A percentile compares a stretch with the other conserved stretches of the same genome.
Conservation (phyloP, 2,888 invertebrate species). For the Rhopalosiphum nymphaeae region DNA sequence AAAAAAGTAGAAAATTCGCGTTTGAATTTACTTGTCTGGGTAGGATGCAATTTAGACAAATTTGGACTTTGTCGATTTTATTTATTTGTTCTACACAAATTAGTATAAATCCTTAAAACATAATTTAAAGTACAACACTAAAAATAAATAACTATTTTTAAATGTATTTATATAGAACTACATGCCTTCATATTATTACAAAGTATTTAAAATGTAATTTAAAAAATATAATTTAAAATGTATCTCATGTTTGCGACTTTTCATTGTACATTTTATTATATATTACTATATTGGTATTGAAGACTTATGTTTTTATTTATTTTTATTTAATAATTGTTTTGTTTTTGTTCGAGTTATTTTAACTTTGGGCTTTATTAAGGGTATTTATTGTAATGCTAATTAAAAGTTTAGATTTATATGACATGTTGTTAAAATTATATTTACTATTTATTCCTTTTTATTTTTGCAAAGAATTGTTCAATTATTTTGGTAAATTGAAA, state of each 20-base stretch:
- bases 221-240: conserved; percentile 33
- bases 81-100: conserved; percentile 51
- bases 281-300: conserved; percentile 49
- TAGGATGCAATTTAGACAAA: conserved; percentile 61
- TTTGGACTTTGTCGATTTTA: conserved; percentile 34
- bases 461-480: conserved; percentile 55
- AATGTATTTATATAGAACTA: conserved; percentile 17
- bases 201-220: neutral
- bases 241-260: conserved; percentile 46
- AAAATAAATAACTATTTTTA: conserved; percentile 27
- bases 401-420: conserved; percentile 57
- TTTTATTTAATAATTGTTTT: conserved; percentile 62
- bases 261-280: conserved; percentile 59
- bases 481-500: conserved; percentile 59
- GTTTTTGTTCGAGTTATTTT: conserved; percentile 60
- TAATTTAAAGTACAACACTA: neutral
- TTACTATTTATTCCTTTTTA: conserved; percentile 56
- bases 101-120: conserved; percentile 35
- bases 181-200: neutral
- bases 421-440: conserved; percentile 64
- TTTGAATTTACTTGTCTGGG: conserved; percentile 61
- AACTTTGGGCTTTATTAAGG: conserved; percentile 62
- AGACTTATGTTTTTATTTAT: conserved; percentile 56
- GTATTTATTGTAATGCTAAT: conserved; percentile 60
- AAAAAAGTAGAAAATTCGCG: conserved; percentile 52